phyloP scores from a whole-genome alignment of 2,888 invertebrate genomes.

The Ceriagrion tenellum region DNA sequence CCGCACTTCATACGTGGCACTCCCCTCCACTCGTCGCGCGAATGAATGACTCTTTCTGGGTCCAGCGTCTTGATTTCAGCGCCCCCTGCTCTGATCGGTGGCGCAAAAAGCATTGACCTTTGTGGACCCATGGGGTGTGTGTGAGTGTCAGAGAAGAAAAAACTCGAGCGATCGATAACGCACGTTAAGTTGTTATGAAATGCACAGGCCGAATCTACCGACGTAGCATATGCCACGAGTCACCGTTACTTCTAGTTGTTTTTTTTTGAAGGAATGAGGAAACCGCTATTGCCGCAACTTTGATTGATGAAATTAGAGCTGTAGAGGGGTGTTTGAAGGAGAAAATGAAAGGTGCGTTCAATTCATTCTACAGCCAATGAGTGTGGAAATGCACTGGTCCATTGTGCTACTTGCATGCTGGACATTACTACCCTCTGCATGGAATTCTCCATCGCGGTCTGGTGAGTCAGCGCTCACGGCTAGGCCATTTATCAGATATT shows the following conservation, averaged over 20 bases:
- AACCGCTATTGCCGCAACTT: constrained; percentile 7
- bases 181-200: neutral
- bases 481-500: too few relatives aligned
- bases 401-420: neutral
- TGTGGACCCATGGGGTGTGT: neutral
- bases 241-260: neutral
- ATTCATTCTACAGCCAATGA: neutral
- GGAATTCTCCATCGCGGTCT: too few relatives aligned
- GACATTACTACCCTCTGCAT: too few relatives aligned
- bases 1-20: neutral
- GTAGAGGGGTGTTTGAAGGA: neutral
- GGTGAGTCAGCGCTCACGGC: too few relatives aligned
- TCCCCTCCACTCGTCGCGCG: neutral
- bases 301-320: constrained; percentile 31
- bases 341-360: neutral
- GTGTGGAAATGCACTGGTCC: neutral
- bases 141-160: neutral
- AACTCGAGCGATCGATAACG: neutral
- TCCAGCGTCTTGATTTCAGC: neutral
- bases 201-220: neutral
- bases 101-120: neutral
- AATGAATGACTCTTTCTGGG: neutral
- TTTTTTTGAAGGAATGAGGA: constrained; percentile 12
- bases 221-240: neutral
- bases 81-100: neutral